phyloP scores from a whole-genome alignment of 2,888 invertebrate species.

The Torymus tubicola region DNA sequence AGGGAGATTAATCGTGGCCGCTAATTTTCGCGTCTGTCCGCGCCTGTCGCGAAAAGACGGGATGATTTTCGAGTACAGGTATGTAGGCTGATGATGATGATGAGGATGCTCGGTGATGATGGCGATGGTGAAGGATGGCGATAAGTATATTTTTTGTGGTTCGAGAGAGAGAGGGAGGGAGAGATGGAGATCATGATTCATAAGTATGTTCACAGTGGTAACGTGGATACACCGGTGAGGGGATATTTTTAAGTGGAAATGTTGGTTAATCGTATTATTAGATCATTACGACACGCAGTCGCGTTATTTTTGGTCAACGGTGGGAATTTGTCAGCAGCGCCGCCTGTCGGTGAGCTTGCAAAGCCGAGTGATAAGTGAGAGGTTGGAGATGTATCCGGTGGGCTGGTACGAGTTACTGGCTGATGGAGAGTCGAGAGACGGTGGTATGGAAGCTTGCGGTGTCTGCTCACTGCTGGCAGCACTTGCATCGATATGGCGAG shows the following conservation, averaged over 20 bases:
- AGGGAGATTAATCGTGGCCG: neutral
- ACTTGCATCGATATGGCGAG: conserved; percentile 1
- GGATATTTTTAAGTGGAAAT: conserved; percentile 45
- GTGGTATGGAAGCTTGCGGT: neutral
- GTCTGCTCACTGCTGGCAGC: conserved; percentile 38
- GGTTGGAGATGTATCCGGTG: too few relatives aligned
- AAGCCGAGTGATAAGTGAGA: neutral
- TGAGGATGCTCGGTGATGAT: too few relatives aligned
- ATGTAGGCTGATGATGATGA: too few relatives aligned
- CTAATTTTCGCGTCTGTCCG: neutral
- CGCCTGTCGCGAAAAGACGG: too few relatives aligned
- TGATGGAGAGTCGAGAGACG: neutral
- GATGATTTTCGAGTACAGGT: too few relatives aligned
- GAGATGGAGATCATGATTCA: conserved; percentile 42
- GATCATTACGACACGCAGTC: conserved; percentile 43
- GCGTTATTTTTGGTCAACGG: conserved; percentile 35
- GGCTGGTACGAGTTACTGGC: neutral
- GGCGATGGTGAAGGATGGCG: too few relatives aligned
- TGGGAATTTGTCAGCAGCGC: neutral
- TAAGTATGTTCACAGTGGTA: neutral
- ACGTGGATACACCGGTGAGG: conserved; percentile 4
- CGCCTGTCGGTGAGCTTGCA: conserved; percentile 12
- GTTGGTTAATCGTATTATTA: conserved; percentile 52
- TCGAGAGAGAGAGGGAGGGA: neutral
- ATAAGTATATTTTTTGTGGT: too few relatives aligned